These are phyloP conservation scores for Phylloscopus collybita DNA, from an alignment of 2,797 vertebrate species.

Conservation along the genomic window DNA sequence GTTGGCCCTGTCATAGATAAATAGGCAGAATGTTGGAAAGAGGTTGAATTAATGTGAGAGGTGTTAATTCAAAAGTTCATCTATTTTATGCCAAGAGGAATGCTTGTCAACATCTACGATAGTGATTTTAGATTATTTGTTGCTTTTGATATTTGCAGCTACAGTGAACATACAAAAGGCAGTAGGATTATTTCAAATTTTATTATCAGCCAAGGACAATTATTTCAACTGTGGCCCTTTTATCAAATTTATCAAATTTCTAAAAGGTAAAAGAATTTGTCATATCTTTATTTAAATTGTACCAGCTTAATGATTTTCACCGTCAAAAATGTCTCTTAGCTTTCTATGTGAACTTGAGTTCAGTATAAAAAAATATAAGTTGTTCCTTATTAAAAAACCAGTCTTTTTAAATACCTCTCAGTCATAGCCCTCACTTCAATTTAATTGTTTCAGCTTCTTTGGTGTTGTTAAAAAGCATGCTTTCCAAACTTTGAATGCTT, in stretches of 20 bases:
- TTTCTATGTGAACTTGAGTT: background rate
- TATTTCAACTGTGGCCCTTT: background rate
- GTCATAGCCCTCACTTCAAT: background rate
- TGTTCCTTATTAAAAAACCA: background rate
- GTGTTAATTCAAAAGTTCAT: background rate
- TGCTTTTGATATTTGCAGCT: background rate
- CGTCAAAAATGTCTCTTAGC: background rate
- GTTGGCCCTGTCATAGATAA: accelerated
- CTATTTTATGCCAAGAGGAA: background rate
- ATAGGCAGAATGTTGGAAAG: background rate
- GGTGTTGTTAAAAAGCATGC: background rate
- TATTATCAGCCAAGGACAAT: background rate
- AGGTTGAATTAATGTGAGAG: background rate
- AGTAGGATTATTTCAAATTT: background rate
- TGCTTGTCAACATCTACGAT: background rate
- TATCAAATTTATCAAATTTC: background rate
- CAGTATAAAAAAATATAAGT: background rate
- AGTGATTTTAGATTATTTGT: background rate
- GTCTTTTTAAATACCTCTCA: background rate
- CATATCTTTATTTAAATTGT: background rate
- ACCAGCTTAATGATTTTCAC: background rate
- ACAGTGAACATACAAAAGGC: background rate
- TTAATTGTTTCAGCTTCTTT: background rate
- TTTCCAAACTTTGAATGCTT: background rate
- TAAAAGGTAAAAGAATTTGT: background rate